Evolutionary conservation across 2,888 invertebrate species (phyloP), one percentile per base, ranked within the genome.

Genomic region (Drosophila fungiperda): DNA sequence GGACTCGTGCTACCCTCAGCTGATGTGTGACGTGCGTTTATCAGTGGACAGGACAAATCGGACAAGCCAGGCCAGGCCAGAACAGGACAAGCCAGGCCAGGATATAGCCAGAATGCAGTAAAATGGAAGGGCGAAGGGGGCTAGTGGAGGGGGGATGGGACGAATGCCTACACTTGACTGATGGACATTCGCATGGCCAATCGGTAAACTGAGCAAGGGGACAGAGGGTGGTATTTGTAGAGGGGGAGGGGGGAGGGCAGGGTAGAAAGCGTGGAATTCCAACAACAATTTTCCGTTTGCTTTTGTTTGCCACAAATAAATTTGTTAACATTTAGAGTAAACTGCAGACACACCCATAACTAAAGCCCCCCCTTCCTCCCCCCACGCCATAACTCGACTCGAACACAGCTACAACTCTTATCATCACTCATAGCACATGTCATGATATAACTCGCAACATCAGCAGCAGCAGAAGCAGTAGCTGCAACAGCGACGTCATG

Each of bases 11-110:
- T 49, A 26, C 65, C 68, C 76, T 63, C 64, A 73, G 68, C 74
- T 84, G 87, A 87, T 83, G 78, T 84, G 87, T 82, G 87, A 87
- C 83, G 87, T 87, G 85, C 87, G 87, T 84, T 87, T 84, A 84
- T 84, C 84, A 84, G 84, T 80, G 83, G 85, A 29, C 50, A 72
- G 65, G 48, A 63, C 57, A 52, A 45, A 45, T 23, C 23, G 23
- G 45, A 45, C 45, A 45, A 12, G 45, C 38, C 8, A 42, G 62
- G 20, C 0, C 9, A 49, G 49, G 6, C 1, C 36, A 45, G 23
- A 20, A 7, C 50, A 42, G 36, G 26, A 49, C 23, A 38, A 17
- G 38, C 3, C 17, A n/a, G 17, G 38, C n/a, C n/a, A 5, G 40
- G 7, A 3, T 8, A 8, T 45, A 23, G 23, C 15, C 45, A 45